Percentiles rank a stretch among this genome's conserved stretches.
phyloP scores from a whole-genome alignment of 2,113 vertebrate genomes.

The Carassius gibelio region DNA sequence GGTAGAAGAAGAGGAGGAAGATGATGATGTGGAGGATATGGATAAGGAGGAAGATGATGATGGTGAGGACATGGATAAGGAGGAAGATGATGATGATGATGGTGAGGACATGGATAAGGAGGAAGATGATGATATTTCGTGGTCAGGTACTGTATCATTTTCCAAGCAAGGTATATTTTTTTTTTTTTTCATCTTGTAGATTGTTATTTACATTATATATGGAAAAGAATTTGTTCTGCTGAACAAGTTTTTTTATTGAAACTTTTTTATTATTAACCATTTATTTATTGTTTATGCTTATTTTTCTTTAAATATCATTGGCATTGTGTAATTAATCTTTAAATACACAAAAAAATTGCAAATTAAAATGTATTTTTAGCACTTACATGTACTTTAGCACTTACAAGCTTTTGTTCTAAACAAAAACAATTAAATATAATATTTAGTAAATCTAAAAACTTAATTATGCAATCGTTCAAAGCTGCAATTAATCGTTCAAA shows the following conservation, averaged over 20 bases:
- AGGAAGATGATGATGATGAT: neutral
- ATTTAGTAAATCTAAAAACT: neutral
- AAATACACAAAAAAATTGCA: neutral
- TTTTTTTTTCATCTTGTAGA: neutral
- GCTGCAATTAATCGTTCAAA: no score
- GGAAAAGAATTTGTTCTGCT: neutral
- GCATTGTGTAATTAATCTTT: neutral
- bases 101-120: no score
- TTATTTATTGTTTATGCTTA: neutral
- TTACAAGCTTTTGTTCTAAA: neutral
- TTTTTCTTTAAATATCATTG: neutral
- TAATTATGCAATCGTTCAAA: no score
- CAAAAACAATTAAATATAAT: neutral
- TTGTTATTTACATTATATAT: neutral
- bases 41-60: neutral
- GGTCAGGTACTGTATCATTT: constrained; percentile 42
- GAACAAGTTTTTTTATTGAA: neutral
- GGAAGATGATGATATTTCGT: constrained; percentile 6
- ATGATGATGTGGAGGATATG: neutral
- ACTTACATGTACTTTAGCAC: neutral
- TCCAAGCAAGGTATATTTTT: neutral
- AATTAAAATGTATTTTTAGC: neutral
- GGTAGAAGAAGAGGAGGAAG: neutral
- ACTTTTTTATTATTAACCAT: no score
- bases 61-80: neutral